Evolutionary conservation across 1,140 invertebrate genomes (phyloP).

Genomic region (Megathymus violae): DNA sequence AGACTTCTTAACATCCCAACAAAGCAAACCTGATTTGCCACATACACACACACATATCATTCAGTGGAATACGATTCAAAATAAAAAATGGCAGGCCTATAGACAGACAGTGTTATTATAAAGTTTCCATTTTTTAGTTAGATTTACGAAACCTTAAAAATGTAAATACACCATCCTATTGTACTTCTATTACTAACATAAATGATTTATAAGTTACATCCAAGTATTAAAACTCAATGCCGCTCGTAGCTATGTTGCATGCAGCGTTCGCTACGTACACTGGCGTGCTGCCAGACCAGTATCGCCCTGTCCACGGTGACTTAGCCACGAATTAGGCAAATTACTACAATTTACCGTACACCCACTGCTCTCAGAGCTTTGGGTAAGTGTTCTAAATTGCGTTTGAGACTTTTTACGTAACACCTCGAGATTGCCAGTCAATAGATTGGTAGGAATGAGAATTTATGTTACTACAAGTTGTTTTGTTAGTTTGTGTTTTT

Average conservation of each 20-base stretch:
- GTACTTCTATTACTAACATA: no score
- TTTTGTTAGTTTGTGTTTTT: no score
- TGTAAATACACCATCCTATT: no score
- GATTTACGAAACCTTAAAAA: no score
- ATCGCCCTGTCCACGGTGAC: constrained; percentile 3
- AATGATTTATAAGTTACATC: not conserved
- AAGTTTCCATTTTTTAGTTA: no score
- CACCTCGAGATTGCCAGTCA: not conserved
- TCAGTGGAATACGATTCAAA: no score
- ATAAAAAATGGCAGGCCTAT: no score
- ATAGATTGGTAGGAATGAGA: not conserved
- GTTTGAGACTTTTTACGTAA: not conserved
- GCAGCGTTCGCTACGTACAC: not conserved
- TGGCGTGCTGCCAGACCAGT: not conserved
- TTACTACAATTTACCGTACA: not conserved
- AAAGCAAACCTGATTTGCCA: no score
- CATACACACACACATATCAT: no score
- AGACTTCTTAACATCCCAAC: no score
- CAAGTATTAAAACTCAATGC: not conserved
- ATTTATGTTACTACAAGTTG: no score
- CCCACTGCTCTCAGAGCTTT: not conserved
- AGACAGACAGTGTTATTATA: no score
- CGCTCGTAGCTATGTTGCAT: not conserved
- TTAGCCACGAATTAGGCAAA: constrained; percentile 5
- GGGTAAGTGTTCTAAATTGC: not conserved